Evolutionary conservation across 2,888 invertebrate genomes (phyloP).

Genomic region (Mythimna loreyi): DNA sequence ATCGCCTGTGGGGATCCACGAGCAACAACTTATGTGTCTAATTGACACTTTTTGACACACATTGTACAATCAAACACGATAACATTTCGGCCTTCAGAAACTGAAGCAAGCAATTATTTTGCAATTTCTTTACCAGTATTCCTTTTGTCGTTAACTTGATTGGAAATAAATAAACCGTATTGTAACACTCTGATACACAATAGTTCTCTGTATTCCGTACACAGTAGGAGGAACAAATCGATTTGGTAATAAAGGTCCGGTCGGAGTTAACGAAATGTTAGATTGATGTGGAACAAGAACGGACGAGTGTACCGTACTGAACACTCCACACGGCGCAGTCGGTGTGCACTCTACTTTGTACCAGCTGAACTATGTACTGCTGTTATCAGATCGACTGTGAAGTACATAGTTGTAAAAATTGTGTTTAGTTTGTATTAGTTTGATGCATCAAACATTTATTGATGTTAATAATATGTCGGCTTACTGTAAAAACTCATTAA

Average conservation of each 20-base stretch:
- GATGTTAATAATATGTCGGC: background rate
- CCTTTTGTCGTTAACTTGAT: constrained; percentile 23
- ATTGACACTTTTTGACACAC: background rate
- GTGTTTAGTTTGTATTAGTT: background rate
- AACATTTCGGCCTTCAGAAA: constrained; percentile 9
- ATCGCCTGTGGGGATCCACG: background rate
- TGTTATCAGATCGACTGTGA: background rate
- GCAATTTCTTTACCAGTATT: constrained; percentile 8
- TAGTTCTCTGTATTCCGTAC: constrained; percentile 27
- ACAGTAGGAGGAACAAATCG: constrained; percentile 37
- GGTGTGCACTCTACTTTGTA: constrained; percentile 31
- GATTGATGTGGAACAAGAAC: constrained; percentile 28
- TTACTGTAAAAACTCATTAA: no score
- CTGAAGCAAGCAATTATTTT: constrained; percentile 19
- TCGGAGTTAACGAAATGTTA: constrained; percentile 41
- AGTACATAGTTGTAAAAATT: background rate
- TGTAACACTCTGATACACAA: constrained; percentile 20
- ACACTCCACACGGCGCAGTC: background rate
- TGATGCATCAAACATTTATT: background rate
- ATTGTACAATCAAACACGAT: constrained; percentile 4
- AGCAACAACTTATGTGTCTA: constrained; percentile 6
- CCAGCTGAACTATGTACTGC: background rate
- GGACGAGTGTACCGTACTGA: constrained; percentile 1
- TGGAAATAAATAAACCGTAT: constrained; percentile 32
- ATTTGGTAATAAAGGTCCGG: constrained; percentile 38